A percentile compares a stretch with the other conserved stretches of the same genome.
Conservation (phyloP, 2,888 invertebrate genomes). For the Gymnosoma rotundatum region DNA sequence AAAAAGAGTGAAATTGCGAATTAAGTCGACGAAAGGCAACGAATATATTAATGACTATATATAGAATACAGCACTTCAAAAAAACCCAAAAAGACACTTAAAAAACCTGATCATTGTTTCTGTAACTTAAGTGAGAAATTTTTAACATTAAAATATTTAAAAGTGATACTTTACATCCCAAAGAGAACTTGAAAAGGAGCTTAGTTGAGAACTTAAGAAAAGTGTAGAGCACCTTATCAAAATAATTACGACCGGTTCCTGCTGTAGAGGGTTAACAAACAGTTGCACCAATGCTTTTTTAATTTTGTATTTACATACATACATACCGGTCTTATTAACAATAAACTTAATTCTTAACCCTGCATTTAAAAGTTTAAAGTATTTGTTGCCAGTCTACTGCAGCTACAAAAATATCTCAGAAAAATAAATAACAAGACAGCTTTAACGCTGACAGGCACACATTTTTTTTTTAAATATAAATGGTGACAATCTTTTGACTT, state of each 20-base stretch:
- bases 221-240: no score
- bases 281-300: slow-evolving; percentile 7
- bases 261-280: slow-evolving; percentile 14
- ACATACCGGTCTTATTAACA: neutral
- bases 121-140: neutral
- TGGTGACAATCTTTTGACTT: slow-evolving; percentile 58
- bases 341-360: slow-evolving; percentile 10
- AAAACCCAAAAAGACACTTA: no score
- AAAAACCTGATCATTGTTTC: neutral
- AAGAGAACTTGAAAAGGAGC: no score
- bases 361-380: slow-evolving; percentile 14
- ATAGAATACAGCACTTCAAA: no score
- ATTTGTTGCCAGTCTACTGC: slow-evolving; percentile 7
- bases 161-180: no score
- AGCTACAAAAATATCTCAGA: neutral
- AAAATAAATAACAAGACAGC: neutral
- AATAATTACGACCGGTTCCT: no score
- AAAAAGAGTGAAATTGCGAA: no score
- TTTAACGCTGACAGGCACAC: neutral
- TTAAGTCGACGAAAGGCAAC: no score
- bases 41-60: no score
- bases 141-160: neutral
- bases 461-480: slow-evolving; percentile 20
- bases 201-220: no score
- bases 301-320: neutral